Conservation (phyloP, 2,113 vertebrate genomes). For the Chunga burmeisteri region DNA sequence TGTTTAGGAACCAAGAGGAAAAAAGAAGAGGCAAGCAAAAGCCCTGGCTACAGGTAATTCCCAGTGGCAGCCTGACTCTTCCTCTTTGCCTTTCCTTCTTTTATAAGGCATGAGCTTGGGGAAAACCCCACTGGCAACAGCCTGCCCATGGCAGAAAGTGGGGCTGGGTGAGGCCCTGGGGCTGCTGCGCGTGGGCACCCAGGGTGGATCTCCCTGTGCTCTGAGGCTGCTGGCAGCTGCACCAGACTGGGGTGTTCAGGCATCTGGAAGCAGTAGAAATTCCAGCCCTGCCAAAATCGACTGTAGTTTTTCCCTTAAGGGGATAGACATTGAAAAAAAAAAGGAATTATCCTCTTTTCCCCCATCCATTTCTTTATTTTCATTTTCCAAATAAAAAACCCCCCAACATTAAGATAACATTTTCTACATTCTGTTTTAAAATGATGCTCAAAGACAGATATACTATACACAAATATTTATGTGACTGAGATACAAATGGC, state of each 20-base stretch:
- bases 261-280: neutral
- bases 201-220: accelerated
- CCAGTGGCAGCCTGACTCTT: neutral
- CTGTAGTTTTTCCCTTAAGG: neutral
- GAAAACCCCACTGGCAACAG: neutral
- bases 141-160: accelerated
- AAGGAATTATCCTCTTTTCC: neutral
- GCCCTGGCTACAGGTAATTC: neutral
- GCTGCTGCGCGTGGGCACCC: accelerated
- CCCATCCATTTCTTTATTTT: neutral
- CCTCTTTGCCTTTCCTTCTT: neutral
- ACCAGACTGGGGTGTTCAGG: accelerated
- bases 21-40: neutral
- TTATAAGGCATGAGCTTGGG: neutral
- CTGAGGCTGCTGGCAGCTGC: neutral
- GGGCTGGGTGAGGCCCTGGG: neutral
- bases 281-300: neutral
- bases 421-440: neutral
- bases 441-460: neutral
- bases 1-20: neutral
- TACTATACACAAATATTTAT: neutral
- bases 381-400: neutral
- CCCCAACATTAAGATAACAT: accelerated
- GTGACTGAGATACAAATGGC: neutral
- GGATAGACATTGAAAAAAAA: neutral